Evolutionary conservation across 2,113 vertebrate genomes (phyloP).

Genomic region (Paramisgurnus dabryanus): DNA sequence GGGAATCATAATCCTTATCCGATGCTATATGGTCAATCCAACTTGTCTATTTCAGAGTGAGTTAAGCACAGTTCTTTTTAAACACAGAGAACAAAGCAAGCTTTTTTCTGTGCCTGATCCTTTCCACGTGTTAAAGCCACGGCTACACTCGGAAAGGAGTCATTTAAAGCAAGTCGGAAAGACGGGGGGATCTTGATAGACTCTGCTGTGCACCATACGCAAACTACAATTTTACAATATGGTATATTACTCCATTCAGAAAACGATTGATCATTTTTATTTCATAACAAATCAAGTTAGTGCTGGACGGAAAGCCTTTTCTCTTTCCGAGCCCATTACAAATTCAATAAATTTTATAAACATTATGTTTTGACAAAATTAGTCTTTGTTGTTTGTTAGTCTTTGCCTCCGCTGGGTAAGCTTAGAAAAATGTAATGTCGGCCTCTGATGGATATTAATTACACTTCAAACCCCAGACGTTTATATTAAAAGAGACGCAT

Average conservation of each 20-base stretch:
- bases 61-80: conserved; percentile 79
- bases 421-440: not conserved
- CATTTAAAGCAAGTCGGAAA: conserved; percentile 56
- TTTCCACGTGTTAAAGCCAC: conserved; percentile 70
- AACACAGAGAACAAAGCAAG: conserved; percentile 70
- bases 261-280: not conserved
- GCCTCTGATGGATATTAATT: conserved; percentile 1
- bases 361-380: not conserved
- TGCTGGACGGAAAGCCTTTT: not conserved
- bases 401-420: not conserved
- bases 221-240: not conserved
- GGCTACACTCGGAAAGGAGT: conserved; percentile 42
- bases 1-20: not conserved
- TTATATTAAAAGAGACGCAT: conserved; percentile 24
- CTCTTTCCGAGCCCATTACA: not conserved
- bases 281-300: not conserved
- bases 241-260: not conserved
- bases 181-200: conserved; percentile 43
- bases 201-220: not conserved
- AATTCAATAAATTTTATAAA: conserved; percentile 8
- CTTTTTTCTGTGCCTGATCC: conserved; percentile 65
- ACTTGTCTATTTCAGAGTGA: conserved; percentile 69
- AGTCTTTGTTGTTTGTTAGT: not conserved
- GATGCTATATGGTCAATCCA: conserved; percentile 21
- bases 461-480: conserved; percentile 1